Evolutionary conservation across 2,797 vertebrate species (phyloP).

Genomic region (Oreochromis mossambicus): DNA sequence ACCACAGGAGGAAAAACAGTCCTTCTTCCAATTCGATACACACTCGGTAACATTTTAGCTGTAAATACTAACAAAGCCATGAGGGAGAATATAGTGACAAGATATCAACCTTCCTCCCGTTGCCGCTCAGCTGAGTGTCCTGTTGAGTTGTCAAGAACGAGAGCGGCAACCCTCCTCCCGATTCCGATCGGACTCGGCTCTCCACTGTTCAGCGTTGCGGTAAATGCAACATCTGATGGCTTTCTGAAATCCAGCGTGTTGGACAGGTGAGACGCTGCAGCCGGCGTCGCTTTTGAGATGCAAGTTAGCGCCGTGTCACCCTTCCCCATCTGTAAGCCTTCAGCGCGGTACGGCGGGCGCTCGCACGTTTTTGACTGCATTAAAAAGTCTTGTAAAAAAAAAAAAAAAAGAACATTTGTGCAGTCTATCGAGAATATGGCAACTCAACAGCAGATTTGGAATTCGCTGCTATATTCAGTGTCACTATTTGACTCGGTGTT

Average conservation of each 20-base stretch:
- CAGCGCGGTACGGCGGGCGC: neutral
- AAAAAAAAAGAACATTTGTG: constrained; percentile 62
- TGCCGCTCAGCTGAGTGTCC: constrained; percentile 60
- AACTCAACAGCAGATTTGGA: constrained; percentile 64
- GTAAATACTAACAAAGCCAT: constrained; percentile 67
- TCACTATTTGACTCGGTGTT: constrained; percentile 71
- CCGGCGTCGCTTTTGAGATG: constrained; percentile 74
- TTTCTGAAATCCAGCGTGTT: constrained; percentile 70
- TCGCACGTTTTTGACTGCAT: constrained; percentile 16
- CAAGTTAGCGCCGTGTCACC: constrained; percentile 77
- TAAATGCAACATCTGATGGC: constrained; percentile 81
- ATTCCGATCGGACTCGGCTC: constrained; percentile 58
- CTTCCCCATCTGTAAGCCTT: constrained; percentile 78
- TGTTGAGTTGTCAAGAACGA: constrained; percentile 67
- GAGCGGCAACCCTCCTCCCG: constrained; percentile 52
- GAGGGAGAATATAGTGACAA: constrained; percentile 66
- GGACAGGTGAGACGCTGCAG: constrained; percentile 81
- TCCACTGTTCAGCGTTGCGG: constrained; percentile 78
- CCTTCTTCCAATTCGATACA: constrained; percentile 71
- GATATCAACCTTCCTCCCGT: constrained; percentile 58
- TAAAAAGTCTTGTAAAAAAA: constrained; percentile 26
- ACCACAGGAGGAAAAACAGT: constrained; percentile 63
- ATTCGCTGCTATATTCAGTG: constrained; percentile 70
- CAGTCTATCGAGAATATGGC: constrained; percentile 62
- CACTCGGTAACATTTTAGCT: constrained; percentile 64